phyloP scores from a whole-genome alignment of 2,888 invertebrate species.

The Andrena flavipes region DNA sequence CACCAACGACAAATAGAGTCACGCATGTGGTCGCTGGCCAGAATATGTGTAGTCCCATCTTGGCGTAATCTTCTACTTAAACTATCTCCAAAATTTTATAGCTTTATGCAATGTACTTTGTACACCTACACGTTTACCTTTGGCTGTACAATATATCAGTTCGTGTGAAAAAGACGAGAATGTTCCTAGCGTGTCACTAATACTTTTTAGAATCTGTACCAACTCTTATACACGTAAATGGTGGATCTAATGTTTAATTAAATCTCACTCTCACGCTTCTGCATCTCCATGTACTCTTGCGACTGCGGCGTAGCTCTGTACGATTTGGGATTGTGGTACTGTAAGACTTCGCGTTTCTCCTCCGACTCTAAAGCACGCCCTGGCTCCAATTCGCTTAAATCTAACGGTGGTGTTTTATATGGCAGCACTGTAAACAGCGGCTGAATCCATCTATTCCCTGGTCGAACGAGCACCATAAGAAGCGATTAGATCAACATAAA shows the following conservation, averaged over 20 bases:
- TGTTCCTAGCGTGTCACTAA: slow-evolving; percentile 24
- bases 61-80: slow-evolving; percentile 1
- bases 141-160: slow-evolving; percentile 24
- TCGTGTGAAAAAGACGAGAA: slow-evolving; percentile 18
- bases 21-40: slow-evolving; percentile 92
- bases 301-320: slow-evolving; percentile 71
- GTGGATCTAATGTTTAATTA: slow-evolving; percentile 81
- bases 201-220: slow-evolving; percentile 58
- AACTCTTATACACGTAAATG: background rate
- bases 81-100: background rate
- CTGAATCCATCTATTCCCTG: slow-evolving; percentile 94
- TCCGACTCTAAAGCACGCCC: slow-evolving; percentile 76
- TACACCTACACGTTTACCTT: slow-evolving; percentile 28
- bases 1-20: slow-evolving; percentile 90
- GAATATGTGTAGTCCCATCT: slow-evolving; percentile 90
- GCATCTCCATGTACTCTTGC: slow-evolving; percentile 87
- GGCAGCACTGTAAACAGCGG: slow-evolving; percentile 94
- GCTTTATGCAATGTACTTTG: slow-evolving; percentile 9
- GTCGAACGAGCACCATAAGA: background rate
- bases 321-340: slow-evolving; percentile 82
- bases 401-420: slow-evolving; percentile 92
- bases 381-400: slow-evolving; percentile 89
- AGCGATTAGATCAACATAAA: background rate
- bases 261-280: slow-evolving; percentile 93
- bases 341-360: slow-evolving; percentile 68